These are phyloP conservation scores for Pseudomyrmex gracilis DNA, from an alignment of 1,140 invertebrate species.

Conservation along the genomic window DNA sequence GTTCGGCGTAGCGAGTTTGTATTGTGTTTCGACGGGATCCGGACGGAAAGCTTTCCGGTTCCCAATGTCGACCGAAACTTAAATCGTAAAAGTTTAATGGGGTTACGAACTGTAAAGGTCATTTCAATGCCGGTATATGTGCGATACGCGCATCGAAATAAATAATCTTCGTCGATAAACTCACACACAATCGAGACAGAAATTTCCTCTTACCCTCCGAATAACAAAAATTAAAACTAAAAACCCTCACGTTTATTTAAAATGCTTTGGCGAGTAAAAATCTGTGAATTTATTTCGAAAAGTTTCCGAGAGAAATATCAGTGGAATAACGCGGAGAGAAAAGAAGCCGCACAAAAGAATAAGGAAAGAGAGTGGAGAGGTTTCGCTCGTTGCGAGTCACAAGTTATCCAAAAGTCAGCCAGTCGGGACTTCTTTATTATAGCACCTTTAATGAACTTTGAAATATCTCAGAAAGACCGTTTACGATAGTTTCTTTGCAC, in stretches of 20 bases:
- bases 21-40: constrained; percentile 29
- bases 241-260: constrained; percentile 15
- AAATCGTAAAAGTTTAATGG: constrained; percentile 81
- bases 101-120: constrained; percentile 53
- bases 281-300: constrained; percentile 56
- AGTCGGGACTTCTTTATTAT: constrained; percentile 73
- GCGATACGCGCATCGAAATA: constrained; percentile 46
- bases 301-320: constrained; percentile 61
- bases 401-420: constrained; percentile 70
- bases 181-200: no score
- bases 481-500: constrained; percentile 17
- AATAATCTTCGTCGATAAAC: constrained; percentile 29
- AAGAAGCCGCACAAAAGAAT: not conserved
- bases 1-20: constrained; percentile 26
- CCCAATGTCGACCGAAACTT: constrained; percentile 69
- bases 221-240: no score
- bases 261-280: not conserved
- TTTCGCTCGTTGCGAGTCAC: constrained; percentile 50
- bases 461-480: constrained; percentile 70
- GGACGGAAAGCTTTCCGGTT: constrained; percentile 4
- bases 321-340: not conserved
- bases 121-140: constrained; percentile 11
- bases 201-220: no score
- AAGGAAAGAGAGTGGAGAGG: not conserved
- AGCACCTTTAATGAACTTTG: constrained; percentile 76